Base-by-base conservation (phyloP, 2,797 vertebrate genomes). In the Pterois miles region DNA sequence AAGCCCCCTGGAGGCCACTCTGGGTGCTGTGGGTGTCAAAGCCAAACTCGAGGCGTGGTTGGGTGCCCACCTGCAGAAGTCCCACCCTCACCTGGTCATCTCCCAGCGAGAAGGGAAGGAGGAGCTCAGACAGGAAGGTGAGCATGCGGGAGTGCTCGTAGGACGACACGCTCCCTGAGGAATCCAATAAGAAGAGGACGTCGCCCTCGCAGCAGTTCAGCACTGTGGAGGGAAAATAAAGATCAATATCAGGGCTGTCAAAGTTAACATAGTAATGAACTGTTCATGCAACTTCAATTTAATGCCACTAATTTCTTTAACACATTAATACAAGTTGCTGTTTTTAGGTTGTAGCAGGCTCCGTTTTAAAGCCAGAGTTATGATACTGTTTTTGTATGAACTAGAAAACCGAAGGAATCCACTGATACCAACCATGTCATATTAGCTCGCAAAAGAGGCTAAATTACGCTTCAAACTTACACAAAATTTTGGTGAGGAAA, bases 111-210 rank as follows among this genome's bases (percentile, higher is more conserved):
- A 99, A 97, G 0, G 96, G 96, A 1, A 81, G 93, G 18, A 96
- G 78, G 29, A 99, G 96, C 76, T 97, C 96, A 2, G 96, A 96
- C 74, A 99, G 93, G 90, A 99, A 99, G 62, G 94, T 85, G 58
- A 96, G 96, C 89, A 98, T 95, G 65, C 85, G 94, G 74, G 95
- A 95, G 89, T 97, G 97, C 81, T 99, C 98, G 14, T 99, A 97
- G 75, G 95, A 96, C 0, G 97, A 96, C 74, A 99, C 96, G 0
- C 98, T 99, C 60, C 97, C 97, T 0, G 97, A 99, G 83, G 98
- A 98, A 90, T 99, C 98, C 92, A 99, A 43, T 40, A 99, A 84
- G 89, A 99, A 95, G 83, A 99, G 95, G 77, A 99, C 91, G 20
- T 99, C 98, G 0, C 98, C 98, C 79, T 97, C 95, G 0, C 96